A percentile compares a stretch with the other conserved stretches of the same genome.
Evolutionary conservation across 2,113 vertebrate genomes (phyloP).

Genomic region (Rutilus rutilus): DNA sequence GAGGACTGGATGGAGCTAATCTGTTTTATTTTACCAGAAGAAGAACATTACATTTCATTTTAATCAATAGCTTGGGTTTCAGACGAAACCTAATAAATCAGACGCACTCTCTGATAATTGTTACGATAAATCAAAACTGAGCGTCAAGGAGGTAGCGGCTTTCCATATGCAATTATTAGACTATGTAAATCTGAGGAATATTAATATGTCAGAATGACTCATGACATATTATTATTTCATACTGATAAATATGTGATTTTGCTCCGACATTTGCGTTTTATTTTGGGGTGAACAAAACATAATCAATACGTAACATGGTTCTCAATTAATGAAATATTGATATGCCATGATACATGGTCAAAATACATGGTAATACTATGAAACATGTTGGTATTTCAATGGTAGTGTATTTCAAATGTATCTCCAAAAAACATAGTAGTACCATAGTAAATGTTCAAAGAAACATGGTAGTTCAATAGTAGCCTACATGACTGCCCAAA

Average conservation of each 20-base stretch:
- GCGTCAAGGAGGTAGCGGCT: neutral
- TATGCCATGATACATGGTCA: neutral
- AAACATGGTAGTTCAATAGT: too few relatives aligned
- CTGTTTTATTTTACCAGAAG: neutral
- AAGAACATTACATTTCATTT: neutral
- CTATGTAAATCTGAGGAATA: slow-evolving; percentile 16
- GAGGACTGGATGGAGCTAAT: neutral
- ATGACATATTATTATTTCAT: neutral
- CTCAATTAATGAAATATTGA: neutral
- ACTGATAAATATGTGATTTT: neutral
- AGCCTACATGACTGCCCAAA: too few relatives aligned
- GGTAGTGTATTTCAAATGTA: too few relatives aligned
- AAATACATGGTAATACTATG: neutral
- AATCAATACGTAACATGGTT: neutral
- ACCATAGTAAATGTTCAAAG: too few relatives aligned
- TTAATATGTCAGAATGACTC: slow-evolving; percentile 31
- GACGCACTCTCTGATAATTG: neutral
- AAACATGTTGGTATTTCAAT: neutral
- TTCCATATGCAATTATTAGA: slow-evolving; percentile 15
- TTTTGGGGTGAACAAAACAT: neutral
- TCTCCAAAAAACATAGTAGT: too few relatives aligned
- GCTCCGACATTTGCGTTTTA: neutral
- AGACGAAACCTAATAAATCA: slow-evolving; percentile 13
- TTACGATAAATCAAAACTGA: neutral
- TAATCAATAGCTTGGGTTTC: slow-evolving; percentile 12